Conservation (phyloP, 2,888 invertebrate genomes). For the Aleiodes testaceus region DNA sequence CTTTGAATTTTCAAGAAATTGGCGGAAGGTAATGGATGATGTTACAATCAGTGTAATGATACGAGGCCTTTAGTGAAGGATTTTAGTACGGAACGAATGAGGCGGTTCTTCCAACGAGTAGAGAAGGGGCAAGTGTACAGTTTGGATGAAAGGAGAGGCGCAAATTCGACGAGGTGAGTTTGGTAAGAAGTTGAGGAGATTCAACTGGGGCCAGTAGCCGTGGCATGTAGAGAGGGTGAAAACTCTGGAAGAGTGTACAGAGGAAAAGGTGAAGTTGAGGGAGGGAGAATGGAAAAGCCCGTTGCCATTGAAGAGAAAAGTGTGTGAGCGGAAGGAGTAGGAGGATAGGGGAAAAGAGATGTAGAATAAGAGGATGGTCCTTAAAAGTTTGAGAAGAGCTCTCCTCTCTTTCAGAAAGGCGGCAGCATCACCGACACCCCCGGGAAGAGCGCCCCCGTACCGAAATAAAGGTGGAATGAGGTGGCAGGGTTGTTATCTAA, state of each 20-base stretch:
- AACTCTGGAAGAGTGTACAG: conserved; percentile 9
- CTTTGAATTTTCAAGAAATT: no score
- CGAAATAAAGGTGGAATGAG: conserved; percentile 57
- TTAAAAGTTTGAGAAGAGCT: conserved; percentile 60
- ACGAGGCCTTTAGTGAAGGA: background rate
- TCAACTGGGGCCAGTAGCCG: conserved; percentile 27
- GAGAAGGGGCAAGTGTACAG: background rate
- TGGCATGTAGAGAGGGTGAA: background rate
- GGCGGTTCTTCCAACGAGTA: no score
- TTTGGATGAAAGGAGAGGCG: conserved; percentile 32
- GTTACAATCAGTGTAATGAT: conserved; percentile 1
- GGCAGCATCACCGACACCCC: background rate
- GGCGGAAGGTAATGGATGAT: no score
- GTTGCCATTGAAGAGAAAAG: conserved; percentile 30
- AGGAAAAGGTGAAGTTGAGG: conserved; percentile 27
- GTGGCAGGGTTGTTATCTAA: conserved; percentile 71
- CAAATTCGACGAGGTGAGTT: conserved; percentile 32
- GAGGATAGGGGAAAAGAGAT: conserved; percentile 16
- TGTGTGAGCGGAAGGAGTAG: conserved; percentile 14
- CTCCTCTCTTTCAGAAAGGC: conserved; percentile 50
- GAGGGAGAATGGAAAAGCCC: conserved; percentile 43
- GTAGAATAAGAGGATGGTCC: conserved; percentile 57
- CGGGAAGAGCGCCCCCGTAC: conserved; percentile 24
- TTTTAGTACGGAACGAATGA: no score
- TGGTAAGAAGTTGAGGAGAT: conserved; percentile 38